Evolutionary conservation across 2,113 vertebrate genomes (phyloP).

Genomic region (Mus pahari): DNA sequence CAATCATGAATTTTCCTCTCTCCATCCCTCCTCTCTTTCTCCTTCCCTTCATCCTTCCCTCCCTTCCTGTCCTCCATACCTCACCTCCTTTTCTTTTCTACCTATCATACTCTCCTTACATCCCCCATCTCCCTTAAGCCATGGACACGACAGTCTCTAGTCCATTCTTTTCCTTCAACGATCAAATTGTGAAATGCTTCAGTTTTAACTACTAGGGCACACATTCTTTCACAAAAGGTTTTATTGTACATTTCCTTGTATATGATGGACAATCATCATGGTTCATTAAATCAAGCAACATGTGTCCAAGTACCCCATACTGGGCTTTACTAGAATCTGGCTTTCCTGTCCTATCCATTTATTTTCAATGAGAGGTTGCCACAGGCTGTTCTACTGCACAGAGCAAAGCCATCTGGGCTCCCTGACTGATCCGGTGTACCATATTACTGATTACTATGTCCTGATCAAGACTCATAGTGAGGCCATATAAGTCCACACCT

Average conservation of each 20-base stretch:
- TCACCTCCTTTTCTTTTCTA: neutral
- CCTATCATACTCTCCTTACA: neutral
- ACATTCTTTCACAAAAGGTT: constrained; percentile 41
- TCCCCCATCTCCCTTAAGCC: rapidly evolving
- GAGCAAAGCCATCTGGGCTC: neutral
- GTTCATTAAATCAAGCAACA: constrained; percentile 49
- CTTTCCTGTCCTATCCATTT: neutral
- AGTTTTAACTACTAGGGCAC: neutral
- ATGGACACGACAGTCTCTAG: neutral
- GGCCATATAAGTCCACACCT: neutral
- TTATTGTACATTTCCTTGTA: constrained; percentile 15
- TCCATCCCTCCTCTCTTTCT: neutral
- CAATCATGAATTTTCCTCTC: rapidly evolving
- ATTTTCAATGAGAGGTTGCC: neutral
- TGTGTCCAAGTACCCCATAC: neutral
- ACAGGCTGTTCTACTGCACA: rapidly evolving
- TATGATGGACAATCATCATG: neutral
- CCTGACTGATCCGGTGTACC: neutral
- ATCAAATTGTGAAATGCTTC: neutral
- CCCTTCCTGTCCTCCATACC: too few species aligned
- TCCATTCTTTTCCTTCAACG: neutral
- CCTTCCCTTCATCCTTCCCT: neutral
- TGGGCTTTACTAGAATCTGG: neutral
- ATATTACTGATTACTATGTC: neutral
- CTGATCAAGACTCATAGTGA: neutral